Percentiles rank a stretch among this genome's conserved stretches.
phyloP scores from a whole-genome alignment of 2,888 invertebrate genomes.

The Miltochrista miniata region DNA sequence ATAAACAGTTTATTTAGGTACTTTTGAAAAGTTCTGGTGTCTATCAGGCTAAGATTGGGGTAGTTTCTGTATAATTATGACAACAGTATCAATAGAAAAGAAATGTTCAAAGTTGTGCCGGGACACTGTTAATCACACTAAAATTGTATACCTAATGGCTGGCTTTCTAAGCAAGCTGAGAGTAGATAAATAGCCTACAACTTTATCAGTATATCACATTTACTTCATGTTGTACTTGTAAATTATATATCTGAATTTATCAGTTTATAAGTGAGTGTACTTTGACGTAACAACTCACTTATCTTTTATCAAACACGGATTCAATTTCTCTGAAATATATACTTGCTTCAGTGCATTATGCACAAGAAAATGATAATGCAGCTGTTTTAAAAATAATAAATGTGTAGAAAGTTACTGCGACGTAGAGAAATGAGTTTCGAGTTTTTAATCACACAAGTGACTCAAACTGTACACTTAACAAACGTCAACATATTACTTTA shows the following conservation, averaged over 20 bases:
- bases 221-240: not conserved
- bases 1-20: too few relatives aligned
- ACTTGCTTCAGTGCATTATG: constrained; percentile 28
- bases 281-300: constrained; percentile 28
- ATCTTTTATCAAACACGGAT: constrained; percentile 25
- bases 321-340: constrained; percentile 18
- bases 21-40: too few relatives aligned
- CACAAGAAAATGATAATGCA: constrained; percentile 32
- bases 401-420: constrained; percentile 38
- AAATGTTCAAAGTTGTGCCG: too few relatives aligned
- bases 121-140: too few relatives aligned
- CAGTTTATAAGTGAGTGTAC: constrained; percentile 7
- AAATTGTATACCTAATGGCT: too few relatives aligned
- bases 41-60: too few relatives aligned
- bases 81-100: too few relatives aligned
- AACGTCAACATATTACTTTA: constrained; percentile 37
- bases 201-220: not conserved
- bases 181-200: not conserved
- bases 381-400: constrained; percentile 43
- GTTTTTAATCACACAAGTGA: constrained; percentile 37
- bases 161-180: not conserved
- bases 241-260: not conserved
- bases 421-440: constrained; percentile 2
- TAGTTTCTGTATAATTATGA: too few relatives aligned
- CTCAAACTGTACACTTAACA: constrained; percentile 41